A percentile compares a stretch with the other conserved stretches of the same genome.
phyloP scores from a whole-genome alignment of 2,888 invertebrate species.

The Nemapogon koenigi region DNA sequence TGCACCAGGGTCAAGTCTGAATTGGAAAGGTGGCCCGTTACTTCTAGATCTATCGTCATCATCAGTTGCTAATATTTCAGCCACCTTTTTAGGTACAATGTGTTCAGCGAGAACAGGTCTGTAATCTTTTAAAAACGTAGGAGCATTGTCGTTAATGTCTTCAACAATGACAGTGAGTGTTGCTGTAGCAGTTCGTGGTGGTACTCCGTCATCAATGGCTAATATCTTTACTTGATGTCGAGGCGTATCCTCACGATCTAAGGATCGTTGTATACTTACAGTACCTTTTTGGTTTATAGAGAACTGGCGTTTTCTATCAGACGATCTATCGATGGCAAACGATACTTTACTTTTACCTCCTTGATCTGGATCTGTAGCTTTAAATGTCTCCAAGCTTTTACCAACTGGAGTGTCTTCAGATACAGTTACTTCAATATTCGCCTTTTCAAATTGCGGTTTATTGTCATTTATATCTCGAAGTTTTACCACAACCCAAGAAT shows the following conservation, averaged over 20 bases:
- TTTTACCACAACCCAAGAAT: constrained; percentile 93
- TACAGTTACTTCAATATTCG: constrained; percentile 91
- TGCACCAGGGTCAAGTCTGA: constrained; percentile 91
- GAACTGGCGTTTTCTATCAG: constrained; percentile 92
- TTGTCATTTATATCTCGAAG: constrained; percentile 97
- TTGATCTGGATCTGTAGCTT: constrained; percentile 95
- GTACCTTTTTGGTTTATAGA: constrained; percentile 94
- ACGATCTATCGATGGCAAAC: constrained; percentile 90
- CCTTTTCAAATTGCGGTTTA: constrained; percentile 92
- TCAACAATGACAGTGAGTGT: constrained; percentile 93
- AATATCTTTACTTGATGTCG: constrained; percentile 95
- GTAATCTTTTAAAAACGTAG: constrained; percentile 91
- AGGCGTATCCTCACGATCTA: constrained; percentile 94
- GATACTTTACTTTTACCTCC: constrained; percentile 91
- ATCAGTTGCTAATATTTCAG: constrained; percentile 91
- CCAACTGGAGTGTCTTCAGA: constrained; percentile 93
- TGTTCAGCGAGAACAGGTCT: constrained; percentile 93
- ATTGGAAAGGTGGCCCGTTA: constrained; percentile 96
- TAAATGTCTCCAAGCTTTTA: constrained; percentile 90
- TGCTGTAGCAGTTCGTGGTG: constrained; percentile 92
- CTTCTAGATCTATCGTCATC: constrained; percentile 94
- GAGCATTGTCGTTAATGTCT: constrained; percentile 95
- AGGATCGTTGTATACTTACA: constrained; percentile 88
- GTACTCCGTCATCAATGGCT: constrained; percentile 93
- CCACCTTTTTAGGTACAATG: constrained; percentile 88